These are phyloP conservation scores for Drosophila bifasciata DNA, from an alignment of 1,140 invertebrate species.

Conservation along the genomic window DNA sequence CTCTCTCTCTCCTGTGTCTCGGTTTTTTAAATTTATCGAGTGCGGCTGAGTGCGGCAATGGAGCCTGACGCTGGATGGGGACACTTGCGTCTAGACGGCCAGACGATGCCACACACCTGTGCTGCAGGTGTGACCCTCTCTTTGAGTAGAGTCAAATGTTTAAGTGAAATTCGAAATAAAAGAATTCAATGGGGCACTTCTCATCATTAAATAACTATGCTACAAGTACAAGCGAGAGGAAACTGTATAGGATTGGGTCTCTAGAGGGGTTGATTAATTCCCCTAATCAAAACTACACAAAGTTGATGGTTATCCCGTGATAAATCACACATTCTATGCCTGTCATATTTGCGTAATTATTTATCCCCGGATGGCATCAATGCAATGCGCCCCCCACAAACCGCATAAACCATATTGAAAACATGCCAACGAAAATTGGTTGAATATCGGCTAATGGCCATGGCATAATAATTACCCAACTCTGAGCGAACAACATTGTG, in stretches of 20 bases:
- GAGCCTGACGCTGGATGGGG: no score
- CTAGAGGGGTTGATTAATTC: no score
- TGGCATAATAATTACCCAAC: slow-evolving; percentile 18
- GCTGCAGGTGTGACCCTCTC: slow-evolving; percentile 24
- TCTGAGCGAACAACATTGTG: slow-evolving; percentile 8
- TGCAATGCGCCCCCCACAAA: slow-evolving; percentile 8
- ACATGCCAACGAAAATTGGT: slow-evolving; percentile 8
- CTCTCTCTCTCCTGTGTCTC: slow-evolving; percentile 42
- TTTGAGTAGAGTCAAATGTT: slow-evolving; percentile 15
- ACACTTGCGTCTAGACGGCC: slow-evolving; percentile 74
- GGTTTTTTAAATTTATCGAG: slow-evolving; percentile 59
- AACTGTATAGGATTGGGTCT: neutral
- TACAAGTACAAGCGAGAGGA: neutral
- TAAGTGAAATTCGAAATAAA: slow-evolving; percentile 25
- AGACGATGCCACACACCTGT: slow-evolving; percentile 64
- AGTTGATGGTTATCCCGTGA: no score
- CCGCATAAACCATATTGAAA: neutral
- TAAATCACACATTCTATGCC: no score
- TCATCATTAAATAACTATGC: slow-evolving; percentile 40
- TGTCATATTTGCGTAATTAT: no score
- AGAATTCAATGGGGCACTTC: neutral
- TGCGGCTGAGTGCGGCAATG: slow-evolving; percentile 43
- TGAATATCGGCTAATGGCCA: slow-evolving; percentile 12
- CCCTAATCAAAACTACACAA: no score
- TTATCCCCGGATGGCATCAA: no score